Base-by-base conservation (phyloP, 1,140 invertebrate genomes). In the Phthorimaea operculella region DNA sequence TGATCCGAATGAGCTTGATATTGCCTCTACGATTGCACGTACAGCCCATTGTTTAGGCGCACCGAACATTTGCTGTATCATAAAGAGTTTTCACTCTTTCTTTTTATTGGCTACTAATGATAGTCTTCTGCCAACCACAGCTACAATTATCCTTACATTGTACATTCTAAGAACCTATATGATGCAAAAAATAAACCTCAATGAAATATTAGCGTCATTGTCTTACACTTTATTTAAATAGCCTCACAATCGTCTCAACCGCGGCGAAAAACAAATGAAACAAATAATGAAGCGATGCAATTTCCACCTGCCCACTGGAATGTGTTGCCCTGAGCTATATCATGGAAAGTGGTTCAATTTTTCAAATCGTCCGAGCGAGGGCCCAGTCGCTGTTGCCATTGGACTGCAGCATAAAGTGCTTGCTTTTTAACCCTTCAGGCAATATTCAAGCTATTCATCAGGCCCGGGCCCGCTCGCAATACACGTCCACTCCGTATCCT, bases 341-440 rank as follows among this genome's bases (percentile, higher is more conserved):
- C 62, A 62, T 58, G 64, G 70, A 71, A 73, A 71, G 68, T 69
- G 66, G 68, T 71, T 60, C 56, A 64, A 68, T 73, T 71, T 65
- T 71, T 69, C 63, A 73, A 68, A 70, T 64, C 57, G 53, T 68
- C 65, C 59, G 49, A 60, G 56, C 44, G 45, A 39, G 33, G 42
- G 33, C 28, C 42, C 17, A 44, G 48, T 50, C 45, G 21, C 51
- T 21, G 21, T 52, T 51, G 36, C 28, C 42, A 52, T 57, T 42
- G 56, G 39, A 33, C 7, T 44, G 16, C 11, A 4, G 44, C 16
- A 47, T 17, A 47, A 47, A 47, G 44, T 47, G 44, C 15, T 47
- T 16, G 44, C 44, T 47, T 47, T 47, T 47, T 47, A 47, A 16
- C 9, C 44, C 44, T 15, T 47, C 16, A 9, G 44, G 44, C 44